A percentile compares a stretch with the other conserved stretches of the same genome.
Evolutionary conservation across 2,797 vertebrate species (phyloP).

Genomic region (Crypturellus tataupa): DNA sequence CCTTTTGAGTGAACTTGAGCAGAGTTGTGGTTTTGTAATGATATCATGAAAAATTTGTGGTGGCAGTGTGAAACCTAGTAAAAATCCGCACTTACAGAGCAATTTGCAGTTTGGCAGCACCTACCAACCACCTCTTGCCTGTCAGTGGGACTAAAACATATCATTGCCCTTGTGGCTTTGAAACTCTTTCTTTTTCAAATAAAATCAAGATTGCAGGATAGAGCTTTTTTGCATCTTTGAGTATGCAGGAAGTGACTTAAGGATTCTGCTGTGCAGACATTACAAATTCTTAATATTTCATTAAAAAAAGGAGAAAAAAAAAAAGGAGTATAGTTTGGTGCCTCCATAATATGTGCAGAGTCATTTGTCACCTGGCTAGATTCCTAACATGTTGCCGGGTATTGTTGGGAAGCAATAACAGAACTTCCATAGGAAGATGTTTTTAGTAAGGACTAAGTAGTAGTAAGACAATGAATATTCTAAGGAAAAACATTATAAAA

Average conservation of each 20-base stretch:
- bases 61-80: not conserved
- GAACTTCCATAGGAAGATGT: constrained; percentile 1
- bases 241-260: constrained; percentile 50
- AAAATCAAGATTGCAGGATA: not conserved
- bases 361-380: constrained; percentile 5
- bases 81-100: not conserved
- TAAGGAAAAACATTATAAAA: not conserved
- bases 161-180: not conserved
- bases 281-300: constrained; percentile 55
- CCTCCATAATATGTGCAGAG: constrained; percentile 62
- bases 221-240: constrained; percentile 16
- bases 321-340: constrained; percentile 62
- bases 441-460: not conserved
- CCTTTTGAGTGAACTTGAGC: constrained; percentile 31
- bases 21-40: not conserved
- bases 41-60: constrained; percentile 5
- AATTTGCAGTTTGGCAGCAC: constrained; percentile 24
- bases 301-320: not conserved
- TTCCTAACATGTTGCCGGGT: constrained; percentile 43
- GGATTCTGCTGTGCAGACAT: constrained; percentile 24
- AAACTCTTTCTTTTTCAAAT: not conserved
- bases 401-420: constrained; percentile 7
- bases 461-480: not conserved
- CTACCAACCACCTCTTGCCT: not conserved
- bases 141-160: not conserved